These are phyloP conservation scores for Drosophila putrida DNA, from an alignment of 2,888 invertebrate genomes.

Conservation along the genomic window DNA sequence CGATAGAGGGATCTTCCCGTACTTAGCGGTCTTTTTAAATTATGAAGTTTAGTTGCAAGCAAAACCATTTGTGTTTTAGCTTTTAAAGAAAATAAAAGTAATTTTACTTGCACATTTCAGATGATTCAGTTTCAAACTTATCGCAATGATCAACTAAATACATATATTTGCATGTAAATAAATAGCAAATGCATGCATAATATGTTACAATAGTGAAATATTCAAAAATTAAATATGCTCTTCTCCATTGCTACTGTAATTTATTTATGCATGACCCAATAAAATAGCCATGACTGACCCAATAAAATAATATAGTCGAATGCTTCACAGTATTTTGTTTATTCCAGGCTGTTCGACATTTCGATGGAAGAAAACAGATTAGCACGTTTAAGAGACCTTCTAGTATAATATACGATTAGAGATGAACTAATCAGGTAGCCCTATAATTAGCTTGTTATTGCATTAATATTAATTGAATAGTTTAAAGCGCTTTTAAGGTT, in stretches of 20 bases:
- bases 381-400: not conserved
- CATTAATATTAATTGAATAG: slow-evolving; percentile 1
- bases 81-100: not conserved
- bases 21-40: too few species aligned
- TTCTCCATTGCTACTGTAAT: not conserved
- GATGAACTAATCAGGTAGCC: not conserved
- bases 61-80: too few species aligned
- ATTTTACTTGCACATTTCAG: not conserved
- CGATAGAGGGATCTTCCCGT: too few species aligned
- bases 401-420: not conserved
- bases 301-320: not conserved
- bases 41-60: too few species aligned
- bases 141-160: not conserved
- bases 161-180: slow-evolving; percentile 4
- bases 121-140: not conserved
- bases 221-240: not conserved
- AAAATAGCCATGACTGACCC: slow-evolving; percentile 3
- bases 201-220: slow-evolving; percentile 1
- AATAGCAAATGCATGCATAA: not conserved
- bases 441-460: not conserved
- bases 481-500: slow-evolving; percentile 3
- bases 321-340: not conserved
- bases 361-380: not conserved
- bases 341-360: not conserved
- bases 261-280: slow-evolving; percentile 11